Conservation (phyloP, 1,140 invertebrate species). For the Drosophila miranda region DNA sequence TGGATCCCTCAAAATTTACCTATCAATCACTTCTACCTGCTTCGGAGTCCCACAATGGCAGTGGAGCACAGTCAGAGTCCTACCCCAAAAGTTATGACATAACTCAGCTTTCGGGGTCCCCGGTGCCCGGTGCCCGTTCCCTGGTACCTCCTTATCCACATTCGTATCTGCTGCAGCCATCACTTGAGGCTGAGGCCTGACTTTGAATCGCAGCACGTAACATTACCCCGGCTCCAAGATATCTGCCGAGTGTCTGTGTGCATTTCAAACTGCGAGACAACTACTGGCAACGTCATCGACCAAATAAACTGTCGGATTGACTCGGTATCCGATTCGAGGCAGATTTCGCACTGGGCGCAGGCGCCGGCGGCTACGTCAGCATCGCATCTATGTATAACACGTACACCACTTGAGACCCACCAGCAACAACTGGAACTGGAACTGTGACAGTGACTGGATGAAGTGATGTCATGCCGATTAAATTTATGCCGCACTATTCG, state of each 20-base stretch:
- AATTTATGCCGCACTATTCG: constrained; percentile 55
- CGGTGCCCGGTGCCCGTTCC: no score
- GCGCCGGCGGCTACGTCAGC: constrained; percentile 69
- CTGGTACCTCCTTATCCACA: neutral
- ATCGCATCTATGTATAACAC: constrained; percentile 54
- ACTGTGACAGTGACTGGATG: constrained; percentile 37
- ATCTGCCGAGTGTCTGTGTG: constrained; percentile 34
- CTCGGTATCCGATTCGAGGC: neutral
- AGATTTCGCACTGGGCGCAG: constrained; percentile 64
- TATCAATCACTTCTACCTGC: constrained; percentile 66
- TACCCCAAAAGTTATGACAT: constrained; percentile 53
- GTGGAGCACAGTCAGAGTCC: constrained; percentile 4
- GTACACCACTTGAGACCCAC: constrained; percentile 23
- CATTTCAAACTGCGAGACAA: constrained; percentile 37
- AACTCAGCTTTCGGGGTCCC: constrained; percentile 18
- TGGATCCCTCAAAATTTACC: constrained; percentile 9
- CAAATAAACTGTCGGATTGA: constrained; percentile 45
- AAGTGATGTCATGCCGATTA: constrained; percentile 73
- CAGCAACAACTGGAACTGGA: constrained; percentile 38
- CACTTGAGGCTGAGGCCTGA: constrained; percentile 45
- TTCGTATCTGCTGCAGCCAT: constrained; percentile 55
- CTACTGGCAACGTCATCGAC: constrained; percentile 51
- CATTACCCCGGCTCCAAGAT: constrained; percentile 34
- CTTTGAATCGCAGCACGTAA: constrained; percentile 63
- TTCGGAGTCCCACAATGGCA: neutral